Evolutionary conservation across 2,113 vertebrate species (phyloP), one percentile per base, ranked within the genome.

Genomic region (Epinephelus fuscoguttatus): DNA sequence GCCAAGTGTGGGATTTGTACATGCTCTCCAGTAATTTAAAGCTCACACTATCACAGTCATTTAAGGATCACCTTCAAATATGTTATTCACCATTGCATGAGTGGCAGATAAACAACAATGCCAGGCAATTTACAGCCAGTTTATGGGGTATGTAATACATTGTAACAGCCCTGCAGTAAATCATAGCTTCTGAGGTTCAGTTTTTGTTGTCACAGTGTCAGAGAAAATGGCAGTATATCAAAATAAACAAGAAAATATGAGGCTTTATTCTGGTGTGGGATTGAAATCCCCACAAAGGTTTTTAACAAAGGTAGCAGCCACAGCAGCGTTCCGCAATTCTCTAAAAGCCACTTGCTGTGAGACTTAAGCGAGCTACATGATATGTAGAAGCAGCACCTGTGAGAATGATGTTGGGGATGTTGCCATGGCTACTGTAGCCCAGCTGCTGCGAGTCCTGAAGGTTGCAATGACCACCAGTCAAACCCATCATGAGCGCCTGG

Each of bases 381-480:
- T 53, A 50, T 94, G 78, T 94, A 81, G 0, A 94, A 96, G 69
- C 37, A 42, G 80, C 89, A 99, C 98, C 98, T 96, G 98, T 99
- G 78, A 99, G 97, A 87, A 99, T 98, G 94, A 99, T 99, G 94
- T 99, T 99, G 85, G 98, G 98, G 94, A 99, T 99, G 94, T 98
- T 96, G 68, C 97, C 92, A 70, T 99, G 98, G 95, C 95, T 97
- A 92, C 96, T 94, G 92, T 97, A 99, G 77, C 91, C 94, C 2
- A 99, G 96, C 86, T 96, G 97, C 90, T 96, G 96, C 0, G 96
- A 75, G 85, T 98, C 98, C 57, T 96, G 97, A 70, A 97, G 95
- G 93, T 94, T 96, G 87, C 97, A 97, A 95, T 97, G 85, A 77
- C 96, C 96, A 82, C 95, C 96, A 0, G 96, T 96, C 68, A 98